Conservation (phyloP, 2,797 vertebrate species). For the Helicolenus hilgendorfi region DNA sequence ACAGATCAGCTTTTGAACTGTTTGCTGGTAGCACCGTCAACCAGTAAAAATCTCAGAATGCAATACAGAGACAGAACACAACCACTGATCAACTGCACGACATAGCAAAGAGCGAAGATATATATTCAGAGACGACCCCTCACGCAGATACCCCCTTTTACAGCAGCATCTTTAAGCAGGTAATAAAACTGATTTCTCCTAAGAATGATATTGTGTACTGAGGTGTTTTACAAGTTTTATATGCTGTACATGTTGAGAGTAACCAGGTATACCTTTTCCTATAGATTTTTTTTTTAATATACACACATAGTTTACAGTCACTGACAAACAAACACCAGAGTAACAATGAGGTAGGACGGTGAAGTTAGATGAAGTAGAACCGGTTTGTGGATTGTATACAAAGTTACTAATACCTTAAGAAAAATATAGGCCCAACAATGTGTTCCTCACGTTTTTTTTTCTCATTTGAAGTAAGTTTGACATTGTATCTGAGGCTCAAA, state of each 20-base stretch:
- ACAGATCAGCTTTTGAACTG: conserved; percentile 88
- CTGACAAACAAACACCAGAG: conserved; percentile 90
- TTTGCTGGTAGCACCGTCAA: conserved; percentile 93
- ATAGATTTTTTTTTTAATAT: conserved; percentile 78
- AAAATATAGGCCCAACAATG: conserved; percentile 83
- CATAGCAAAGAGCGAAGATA: conserved; percentile 86
- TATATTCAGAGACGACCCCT: conserved; percentile 80
- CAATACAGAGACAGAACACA: conserved; percentile 85
- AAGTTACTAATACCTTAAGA: conserved; percentile 87
- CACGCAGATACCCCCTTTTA: conserved; percentile 76
- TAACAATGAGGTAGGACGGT: conserved; percentile 93
- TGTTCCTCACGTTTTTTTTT: conserved; percentile 55
- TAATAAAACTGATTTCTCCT: conserved; percentile 83
- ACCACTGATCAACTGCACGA: conserved; percentile 85
- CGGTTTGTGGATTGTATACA: conserved; percentile 89
- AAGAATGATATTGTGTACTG: conserved; percentile 86
- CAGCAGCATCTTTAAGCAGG: conserved; percentile 88
- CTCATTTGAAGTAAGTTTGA: conserved; percentile 59
- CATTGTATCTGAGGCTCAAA: conserved; percentile 80
- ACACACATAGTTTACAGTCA: conserved; percentile 87
- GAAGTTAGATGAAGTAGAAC: conserved; percentile 91
- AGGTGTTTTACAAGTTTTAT: conserved; percentile 87
- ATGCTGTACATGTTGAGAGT: conserved; percentile 87
- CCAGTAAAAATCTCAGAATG: conserved; percentile 88
- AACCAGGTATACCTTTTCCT: conserved; percentile 82